Evolutionary conservation across 2,888 invertebrate genomes (phyloP), one percentile per base, ranked within the genome.

Genomic region (Mayetiola destructor): DNA sequence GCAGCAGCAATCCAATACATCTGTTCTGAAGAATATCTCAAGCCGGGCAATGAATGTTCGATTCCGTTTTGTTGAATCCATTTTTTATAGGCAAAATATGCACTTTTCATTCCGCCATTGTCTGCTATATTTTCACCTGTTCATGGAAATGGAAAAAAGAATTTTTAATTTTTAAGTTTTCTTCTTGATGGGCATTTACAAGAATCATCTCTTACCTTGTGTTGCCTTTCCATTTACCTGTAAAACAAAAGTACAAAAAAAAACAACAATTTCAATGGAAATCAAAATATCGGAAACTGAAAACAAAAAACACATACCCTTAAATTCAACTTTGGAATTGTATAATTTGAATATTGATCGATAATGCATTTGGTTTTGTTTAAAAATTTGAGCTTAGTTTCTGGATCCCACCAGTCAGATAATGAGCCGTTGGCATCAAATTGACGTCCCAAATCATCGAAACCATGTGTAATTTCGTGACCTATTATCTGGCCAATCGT

Each of bases 401-500:
- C 66, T 23, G 70, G 64, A 54, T 73, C 70, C 78, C 78, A 78
- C 77, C 61, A 61, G 40, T 58, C 58, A n/a, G 21, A n/a, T 1
- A 58, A 21, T 14, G 59, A 56, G 0, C 77, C 77, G 32, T 32
- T 21, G 5, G 18, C 16, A 35, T 54, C 54, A 12, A 54, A 55
- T 21, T 55, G 35, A 3, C 55, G 20, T 2, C 36, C 55, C 37
- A 23, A 36, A 23, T 55, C 55, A 37, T 55, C 55, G n/a, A 55
- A 55, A 37, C 89, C 89, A 67, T 92, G 92, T 0, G 90, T 91
- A 56, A 93, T 90, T 75, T 92, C 92, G 67, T 92, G 92, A 0
- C 91, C 91, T 65, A 92, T 91, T 3, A 92, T 88, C 66, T 87
- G 89, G 2, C 92, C 92, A 61, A 93, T 91, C 2, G 88, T 88